These are phyloP conservation scores for Spialia ferax DNA, from an alignment of 2,888 invertebrate genomes.

Conservation along the genomic window DNA sequence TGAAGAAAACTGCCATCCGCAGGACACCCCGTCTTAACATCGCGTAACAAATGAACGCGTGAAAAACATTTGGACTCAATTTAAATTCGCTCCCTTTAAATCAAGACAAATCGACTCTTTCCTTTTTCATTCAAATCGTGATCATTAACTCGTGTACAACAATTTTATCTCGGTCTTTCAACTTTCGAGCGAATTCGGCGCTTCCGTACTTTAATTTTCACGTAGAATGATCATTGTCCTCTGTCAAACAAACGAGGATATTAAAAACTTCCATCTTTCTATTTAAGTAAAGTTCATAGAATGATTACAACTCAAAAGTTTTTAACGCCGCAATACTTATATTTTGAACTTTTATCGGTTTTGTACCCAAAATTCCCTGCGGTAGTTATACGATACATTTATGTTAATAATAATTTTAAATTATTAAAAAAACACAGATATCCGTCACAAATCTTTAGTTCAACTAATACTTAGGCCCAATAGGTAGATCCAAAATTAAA, in stretches of 20 bases:
- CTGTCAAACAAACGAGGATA: slow-evolving; percentile 17
- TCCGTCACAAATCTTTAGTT: too few species aligned
- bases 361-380: too few species aligned
- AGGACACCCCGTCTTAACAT: slow-evolving; percentile 48
- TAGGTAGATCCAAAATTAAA: too few species aligned
- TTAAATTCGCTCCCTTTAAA: slow-evolving; percentile 67
- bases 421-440: too few species aligned
- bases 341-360: too few species aligned
- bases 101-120: slow-evolving; percentile 71
- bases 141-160: slow-evolving; percentile 35
- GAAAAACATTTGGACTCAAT: slow-evolving; percentile 73
- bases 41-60: slow-evolving; percentile 69
- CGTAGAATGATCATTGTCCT: slow-evolving; percentile 11
- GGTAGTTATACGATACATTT: too few species aligned
- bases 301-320: not conserved
- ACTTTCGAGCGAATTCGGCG: slow-evolving; percentile 16
- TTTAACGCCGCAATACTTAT: not conserved
- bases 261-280: slow-evolving; percentile 5
- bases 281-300: not conserved
- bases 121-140: slow-evolving; percentile 38
- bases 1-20: slow-evolving; percentile 53
- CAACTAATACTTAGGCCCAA: too few species aligned
- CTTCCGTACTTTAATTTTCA: slow-evolving; percentile 21
- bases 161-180: slow-evolving; percentile 11
- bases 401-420: too few species aligned